phyloP scores from a whole-genome alignment of 2,113 vertebrate genomes.

The Platysteira castanea region DNA sequence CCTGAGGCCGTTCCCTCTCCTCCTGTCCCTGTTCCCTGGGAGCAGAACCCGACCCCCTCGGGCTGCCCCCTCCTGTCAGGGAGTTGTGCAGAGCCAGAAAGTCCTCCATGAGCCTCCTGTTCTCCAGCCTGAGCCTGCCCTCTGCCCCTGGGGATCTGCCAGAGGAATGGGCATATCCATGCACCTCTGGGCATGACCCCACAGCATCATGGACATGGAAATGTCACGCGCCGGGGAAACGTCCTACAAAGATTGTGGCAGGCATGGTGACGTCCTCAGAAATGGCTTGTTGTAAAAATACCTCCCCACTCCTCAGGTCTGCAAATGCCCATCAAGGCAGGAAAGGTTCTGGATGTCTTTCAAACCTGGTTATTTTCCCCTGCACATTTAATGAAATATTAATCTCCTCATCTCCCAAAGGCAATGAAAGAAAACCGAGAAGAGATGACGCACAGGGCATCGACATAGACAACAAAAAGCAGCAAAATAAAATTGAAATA shows the following conservation, averaged over 20 bases:
- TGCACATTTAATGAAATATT: constrained; percentile 23
- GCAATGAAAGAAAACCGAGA: constrained; percentile 42
- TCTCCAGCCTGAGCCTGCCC: background rate
- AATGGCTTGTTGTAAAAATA: background rate
- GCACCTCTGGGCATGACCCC: background rate
- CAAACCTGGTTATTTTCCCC: constrained; percentile 32
- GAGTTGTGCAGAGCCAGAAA: background rate
- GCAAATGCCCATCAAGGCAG: background rate
- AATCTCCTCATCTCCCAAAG: constrained; percentile 39
- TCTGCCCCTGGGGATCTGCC: background rate
- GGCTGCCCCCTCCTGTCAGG: background rate
- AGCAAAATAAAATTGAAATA: background rate
- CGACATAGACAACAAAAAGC: background rate
- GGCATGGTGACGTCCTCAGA: background rate
- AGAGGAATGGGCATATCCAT: background rate
- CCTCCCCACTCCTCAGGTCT: background rate
- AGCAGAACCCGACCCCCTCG: fast-evolving
- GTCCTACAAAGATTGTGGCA: background rate
- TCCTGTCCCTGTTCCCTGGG: background rate
- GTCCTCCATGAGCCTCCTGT: background rate
- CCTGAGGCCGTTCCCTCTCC: fast-evolving
- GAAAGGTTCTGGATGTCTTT: background rate
- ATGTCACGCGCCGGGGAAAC: fast-evolving
- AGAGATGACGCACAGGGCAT: background rate
- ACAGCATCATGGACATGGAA: background rate